phyloP scores from a whole-genome alignment of 2,888 invertebrate genomes.

The Pheosia gnoma region DNA sequence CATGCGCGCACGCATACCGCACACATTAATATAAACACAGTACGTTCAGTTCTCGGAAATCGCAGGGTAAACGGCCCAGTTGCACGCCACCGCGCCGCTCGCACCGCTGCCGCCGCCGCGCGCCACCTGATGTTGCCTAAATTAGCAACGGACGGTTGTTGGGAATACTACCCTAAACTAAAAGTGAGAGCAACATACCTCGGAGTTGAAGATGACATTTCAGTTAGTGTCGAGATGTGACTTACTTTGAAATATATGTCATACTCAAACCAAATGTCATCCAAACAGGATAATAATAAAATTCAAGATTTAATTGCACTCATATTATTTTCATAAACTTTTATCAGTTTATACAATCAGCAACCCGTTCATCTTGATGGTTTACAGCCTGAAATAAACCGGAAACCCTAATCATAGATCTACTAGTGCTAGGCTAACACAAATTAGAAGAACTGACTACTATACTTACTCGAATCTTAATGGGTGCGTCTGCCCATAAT shows the following conservation, averaged over 20 bases:
- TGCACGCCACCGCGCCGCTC: neutral
- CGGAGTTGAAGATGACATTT: neutral
- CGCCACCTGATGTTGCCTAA: neutral
- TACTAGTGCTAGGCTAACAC: too few relatives aligned
- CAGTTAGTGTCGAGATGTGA: neutral
- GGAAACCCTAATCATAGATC: neutral
- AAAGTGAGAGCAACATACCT: neutral
- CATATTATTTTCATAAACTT: too few relatives aligned
- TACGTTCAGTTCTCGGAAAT: slow-evolving; percentile 7
- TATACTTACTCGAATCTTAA: neutral
- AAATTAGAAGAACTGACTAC: neutral
- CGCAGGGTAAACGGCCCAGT: slow-evolving; percentile 11
- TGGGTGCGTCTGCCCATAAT: slow-evolving; percentile 2
- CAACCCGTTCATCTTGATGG: too few relatives aligned
- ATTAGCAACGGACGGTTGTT: neutral
- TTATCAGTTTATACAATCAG: too few relatives aligned
- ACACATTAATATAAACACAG: slow-evolving; percentile 7
- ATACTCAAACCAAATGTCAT: too few relatives aligned
- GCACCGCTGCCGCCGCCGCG: neutral
- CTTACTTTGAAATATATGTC: too few relatives aligned
- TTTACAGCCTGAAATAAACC: too few relatives aligned
- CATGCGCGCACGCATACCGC: slow-evolving; percentile 1
- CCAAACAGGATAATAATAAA: too few relatives aligned
- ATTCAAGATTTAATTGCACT: too few relatives aligned
- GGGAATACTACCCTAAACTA: neutral